phyloP scores from a whole-genome alignment of 2,797 vertebrate genomes.

The Pseudochirops corinnae region DNA sequence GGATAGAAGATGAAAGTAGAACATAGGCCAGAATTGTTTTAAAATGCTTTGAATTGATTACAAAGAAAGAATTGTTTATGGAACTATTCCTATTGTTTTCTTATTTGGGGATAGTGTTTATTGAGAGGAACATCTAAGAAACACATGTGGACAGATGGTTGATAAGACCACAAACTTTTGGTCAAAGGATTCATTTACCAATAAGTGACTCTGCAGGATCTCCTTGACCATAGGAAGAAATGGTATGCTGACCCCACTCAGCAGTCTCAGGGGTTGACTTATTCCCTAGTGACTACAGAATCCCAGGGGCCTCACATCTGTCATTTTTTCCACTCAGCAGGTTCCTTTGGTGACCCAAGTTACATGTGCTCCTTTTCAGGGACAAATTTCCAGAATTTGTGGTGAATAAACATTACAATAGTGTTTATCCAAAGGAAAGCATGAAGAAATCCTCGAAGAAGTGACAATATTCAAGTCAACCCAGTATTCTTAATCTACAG shows the following conservation, averaged over 20 bases:
- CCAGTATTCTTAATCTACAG: neutral
- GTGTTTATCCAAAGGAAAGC: neutral
- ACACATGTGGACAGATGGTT: neutral
- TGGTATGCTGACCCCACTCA: neutral
- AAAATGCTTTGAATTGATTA: neutral
- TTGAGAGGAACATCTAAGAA: neutral
- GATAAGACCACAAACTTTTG: neutral
- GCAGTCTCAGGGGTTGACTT: neutral
- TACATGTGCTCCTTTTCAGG: neutral
- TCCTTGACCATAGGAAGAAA: neutral
- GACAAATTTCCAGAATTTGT: neutral
- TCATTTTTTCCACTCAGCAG: slow-evolving; percentile 2
- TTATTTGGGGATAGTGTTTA: neutral
- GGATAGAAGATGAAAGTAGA: neutral
- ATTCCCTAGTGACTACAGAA: neutral
- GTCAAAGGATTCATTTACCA: neutral
- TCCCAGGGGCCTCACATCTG: neutral
- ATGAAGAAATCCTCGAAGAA: neutral
- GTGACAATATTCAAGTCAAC: neutral
- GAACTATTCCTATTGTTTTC: neutral
- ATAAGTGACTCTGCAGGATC: neutral
- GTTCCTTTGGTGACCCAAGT: neutral
- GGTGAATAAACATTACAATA: neutral
- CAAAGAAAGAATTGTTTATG: neutral
- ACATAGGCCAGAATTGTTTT: neutral